Conservation (phyloP, 2,888 invertebrate genomes). For the Phaedon cochleariae region DNA sequence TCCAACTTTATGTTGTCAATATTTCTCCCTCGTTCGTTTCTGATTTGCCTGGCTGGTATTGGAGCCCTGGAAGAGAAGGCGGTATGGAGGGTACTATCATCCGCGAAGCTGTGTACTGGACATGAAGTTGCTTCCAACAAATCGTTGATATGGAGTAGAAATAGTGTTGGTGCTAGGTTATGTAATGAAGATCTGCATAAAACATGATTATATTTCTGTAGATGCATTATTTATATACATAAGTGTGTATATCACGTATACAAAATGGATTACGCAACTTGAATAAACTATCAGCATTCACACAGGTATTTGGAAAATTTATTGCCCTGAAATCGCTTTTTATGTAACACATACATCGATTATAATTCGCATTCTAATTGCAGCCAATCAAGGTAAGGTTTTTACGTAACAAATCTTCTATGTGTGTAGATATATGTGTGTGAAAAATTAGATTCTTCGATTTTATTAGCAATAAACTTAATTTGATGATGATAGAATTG, state of each 20-base stretch:
- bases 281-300: slow-evolving; percentile 21
- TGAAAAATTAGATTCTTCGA: neutral
- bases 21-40: too few species aligned
- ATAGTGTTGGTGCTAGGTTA: too few species aligned
- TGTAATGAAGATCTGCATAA: too few species aligned
- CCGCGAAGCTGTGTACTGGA: too few species aligned
- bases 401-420: neutral
- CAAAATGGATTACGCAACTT: neutral
- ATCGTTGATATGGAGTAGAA: too few species aligned
- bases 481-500: neutral
- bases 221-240: neutral
- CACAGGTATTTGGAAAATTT: slow-evolving; percentile 26
- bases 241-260: neutral
- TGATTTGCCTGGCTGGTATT: too few species aligned
- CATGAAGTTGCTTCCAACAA: too few species aligned
- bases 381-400: neutral
- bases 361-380: neutral
- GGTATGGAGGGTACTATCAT: too few species aligned
- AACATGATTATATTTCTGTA: neutral
- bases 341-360: slow-evolving; percentile 18
- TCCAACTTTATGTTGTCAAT: too few species aligned
- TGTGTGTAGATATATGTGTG: too few species aligned
- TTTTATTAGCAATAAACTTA: neutral
- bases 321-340: slow-evolving; percentile 23
- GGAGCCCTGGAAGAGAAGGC: too few species aligned